Percentiles rank a stretch among this genome's conserved stretches.
phyloP scores from a whole-genome alignment of 2,888 invertebrate species.

The Melieria crassipennis region DNA sequence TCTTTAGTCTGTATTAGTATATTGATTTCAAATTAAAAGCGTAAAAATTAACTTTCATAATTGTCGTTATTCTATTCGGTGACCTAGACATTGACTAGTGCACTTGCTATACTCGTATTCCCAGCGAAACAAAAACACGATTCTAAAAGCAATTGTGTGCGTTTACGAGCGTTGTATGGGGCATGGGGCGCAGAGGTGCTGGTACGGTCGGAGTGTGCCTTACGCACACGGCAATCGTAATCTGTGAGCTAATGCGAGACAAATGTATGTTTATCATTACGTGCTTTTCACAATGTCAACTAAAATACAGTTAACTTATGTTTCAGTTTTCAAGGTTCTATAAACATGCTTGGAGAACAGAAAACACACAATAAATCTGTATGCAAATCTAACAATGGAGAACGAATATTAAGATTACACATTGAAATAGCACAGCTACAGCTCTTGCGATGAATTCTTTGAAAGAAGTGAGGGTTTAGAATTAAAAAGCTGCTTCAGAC shows the following conservation, averaged over 20 bases:
- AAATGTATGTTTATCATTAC: constrained; percentile 42
- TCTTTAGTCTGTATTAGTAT: background rate
- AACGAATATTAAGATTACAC: background rate
- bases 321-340: constrained; percentile 46
- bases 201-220: background rate
- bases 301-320: constrained; percentile 49
- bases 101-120: constrained; percentile 28
- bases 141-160: constrained; percentile 9
- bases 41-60: background rate
- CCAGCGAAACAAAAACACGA: constrained; percentile 16
- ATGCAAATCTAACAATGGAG: constrained; percentile 21
- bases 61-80: constrained; percentile 20
- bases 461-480: too few relatives aligned
- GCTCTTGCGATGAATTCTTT: too few relatives aligned
- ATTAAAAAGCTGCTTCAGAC: too few relatives aligned
- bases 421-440: too few relatives aligned
- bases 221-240: background rate
- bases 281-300: constrained; percentile 49
- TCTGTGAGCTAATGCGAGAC: background rate
- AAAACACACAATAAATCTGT: constrained; percentile 18
- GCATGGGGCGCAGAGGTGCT: background rate
- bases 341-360: constrained; percentile 35
- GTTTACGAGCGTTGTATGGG: background rate
- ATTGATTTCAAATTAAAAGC: constrained; percentile 5
- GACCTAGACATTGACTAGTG: constrained; percentile 42